Conservation (phyloP, 2,113 vertebrate species). For the Oreochromis spilurus region DNA sequence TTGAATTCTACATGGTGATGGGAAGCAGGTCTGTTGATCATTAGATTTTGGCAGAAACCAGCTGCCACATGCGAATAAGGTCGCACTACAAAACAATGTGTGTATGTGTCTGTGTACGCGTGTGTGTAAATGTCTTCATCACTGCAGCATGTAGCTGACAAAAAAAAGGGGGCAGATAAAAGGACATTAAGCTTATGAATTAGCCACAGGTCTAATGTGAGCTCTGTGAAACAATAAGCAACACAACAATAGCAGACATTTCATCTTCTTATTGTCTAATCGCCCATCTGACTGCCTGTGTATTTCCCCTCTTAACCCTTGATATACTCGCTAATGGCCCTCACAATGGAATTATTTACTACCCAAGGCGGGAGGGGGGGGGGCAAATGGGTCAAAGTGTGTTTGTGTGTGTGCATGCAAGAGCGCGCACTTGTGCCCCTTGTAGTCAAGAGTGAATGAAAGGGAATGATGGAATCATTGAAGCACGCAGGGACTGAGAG, state of each 20-base stretch:
- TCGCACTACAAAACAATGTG: conserved; percentile 13
- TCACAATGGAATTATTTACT: conserved; percentile 71
- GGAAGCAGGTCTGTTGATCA: conserved; percentile 38
- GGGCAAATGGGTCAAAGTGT: conserved; percentile 65
- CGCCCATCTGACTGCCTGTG: conserved; percentile 52
- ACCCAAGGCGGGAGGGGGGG: conserved; percentile 21
- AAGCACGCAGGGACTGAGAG: conserved; percentile 67
- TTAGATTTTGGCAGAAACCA: conserved; percentile 48
- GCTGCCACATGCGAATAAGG: conserved; percentile 38
- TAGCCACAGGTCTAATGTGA: conserved; percentile 50
- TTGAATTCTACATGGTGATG: conserved; percentile 30
- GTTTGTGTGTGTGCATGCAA: conserved; percentile 36
- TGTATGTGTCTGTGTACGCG: background rate
- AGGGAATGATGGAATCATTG: conserved; percentile 72
- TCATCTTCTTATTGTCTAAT: conserved; percentile 70
- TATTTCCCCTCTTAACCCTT: conserved; percentile 60
- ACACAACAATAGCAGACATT: conserved; percentile 53
- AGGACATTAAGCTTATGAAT: conserved; percentile 44
- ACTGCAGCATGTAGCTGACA: background rate
- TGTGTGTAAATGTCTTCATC: conserved; percentile 27
- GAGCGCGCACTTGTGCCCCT: conserved; percentile 4
- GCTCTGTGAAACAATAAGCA: conserved; percentile 52
- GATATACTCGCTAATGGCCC: conserved; percentile 56
- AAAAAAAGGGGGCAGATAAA: conserved; percentile 3
- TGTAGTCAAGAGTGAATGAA: conserved; percentile 49